Conservation (phyloP, 2,888 invertebrate species). For the Acanthosepion esculentum region DNA sequence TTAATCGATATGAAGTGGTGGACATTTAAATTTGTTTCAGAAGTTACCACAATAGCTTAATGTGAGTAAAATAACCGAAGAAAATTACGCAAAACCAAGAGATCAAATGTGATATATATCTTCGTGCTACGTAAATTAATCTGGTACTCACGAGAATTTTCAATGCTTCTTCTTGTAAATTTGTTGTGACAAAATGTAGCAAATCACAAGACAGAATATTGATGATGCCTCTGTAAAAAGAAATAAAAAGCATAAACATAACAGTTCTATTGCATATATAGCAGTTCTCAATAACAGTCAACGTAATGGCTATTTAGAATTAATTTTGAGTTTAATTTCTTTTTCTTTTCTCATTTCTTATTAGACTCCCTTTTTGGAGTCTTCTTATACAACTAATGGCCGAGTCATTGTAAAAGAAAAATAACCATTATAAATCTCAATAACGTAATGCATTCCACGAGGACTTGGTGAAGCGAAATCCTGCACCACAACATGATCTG, state of each 20-base stretch:
- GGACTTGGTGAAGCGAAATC: background rate
- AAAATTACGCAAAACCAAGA: background rate
- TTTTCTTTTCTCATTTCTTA: background rate
- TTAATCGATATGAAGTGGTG: too few species aligned
- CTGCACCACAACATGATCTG: background rate
- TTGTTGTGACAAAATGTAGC: background rate
- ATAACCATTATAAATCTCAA: slow-evolving; percentile 8
- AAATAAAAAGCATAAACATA: background rate
- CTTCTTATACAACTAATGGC: background rate
- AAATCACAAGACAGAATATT: background rate
- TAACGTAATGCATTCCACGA: background rate
- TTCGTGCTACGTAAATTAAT: background rate
- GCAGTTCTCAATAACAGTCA: background rate
- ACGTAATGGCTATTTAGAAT: background rate
- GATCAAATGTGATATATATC: background rate
- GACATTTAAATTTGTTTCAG: background rate
- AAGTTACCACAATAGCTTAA: background rate
- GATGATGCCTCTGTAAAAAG: background rate
- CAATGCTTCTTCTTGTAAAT: background rate
- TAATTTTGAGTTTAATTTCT: background rate
- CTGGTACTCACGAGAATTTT: background rate
- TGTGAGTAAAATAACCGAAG: background rate
- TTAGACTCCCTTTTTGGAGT: background rate
- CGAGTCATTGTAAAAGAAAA: background rate
- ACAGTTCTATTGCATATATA: background rate